Conservation (phyloP, 2,888 invertebrate species). For the Eulithis testata region DNA sequence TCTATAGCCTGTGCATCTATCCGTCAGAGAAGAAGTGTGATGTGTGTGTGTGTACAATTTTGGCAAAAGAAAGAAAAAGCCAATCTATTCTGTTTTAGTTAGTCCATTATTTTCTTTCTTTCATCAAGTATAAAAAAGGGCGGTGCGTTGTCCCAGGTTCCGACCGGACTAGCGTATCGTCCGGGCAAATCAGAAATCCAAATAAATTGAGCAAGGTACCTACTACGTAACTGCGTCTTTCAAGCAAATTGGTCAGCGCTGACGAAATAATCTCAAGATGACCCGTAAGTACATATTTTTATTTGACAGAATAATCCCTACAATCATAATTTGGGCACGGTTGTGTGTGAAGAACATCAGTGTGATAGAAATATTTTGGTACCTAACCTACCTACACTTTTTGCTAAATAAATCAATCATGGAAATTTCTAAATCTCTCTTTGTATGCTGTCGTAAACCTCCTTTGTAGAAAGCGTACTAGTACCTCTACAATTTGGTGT, state of each 20-base stretch:
- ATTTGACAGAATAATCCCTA: not conserved
- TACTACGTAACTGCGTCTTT: conserved; percentile 50
- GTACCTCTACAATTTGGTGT: too few relatives aligned
- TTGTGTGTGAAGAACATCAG: not conserved
- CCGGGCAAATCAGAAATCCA: conserved; percentile 59
- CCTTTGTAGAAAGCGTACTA: too few relatives aligned
- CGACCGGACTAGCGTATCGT: conserved; percentile 84
- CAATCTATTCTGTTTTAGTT: conserved; percentile 68
- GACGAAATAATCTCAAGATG: conserved; percentile 65
- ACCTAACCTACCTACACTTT: too few relatives aligned
- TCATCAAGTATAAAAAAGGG: conserved; percentile 68
- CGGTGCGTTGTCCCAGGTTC: conserved; percentile 84
- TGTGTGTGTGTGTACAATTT: not conserved
- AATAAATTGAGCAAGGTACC: conserved; percentile 30
- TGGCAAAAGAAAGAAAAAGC: conserved; percentile 28
- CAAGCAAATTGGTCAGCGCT: conserved; percentile 50
- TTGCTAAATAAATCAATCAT: too few relatives aligned
- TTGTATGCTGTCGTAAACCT: too few relatives aligned
- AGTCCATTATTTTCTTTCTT: conserved; percentile 68
- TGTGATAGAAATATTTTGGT: too few relatives aligned
- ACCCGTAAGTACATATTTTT: conserved; percentile 71
- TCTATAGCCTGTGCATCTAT: too few relatives aligned
- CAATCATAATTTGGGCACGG: not conserved
- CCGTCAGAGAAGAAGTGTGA: not conserved
- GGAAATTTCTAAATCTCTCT: too few relatives aligned